Base-by-base conservation (phyloP, 2,888 invertebrate genomes). In the Eledone cirrhosa region DNA sequence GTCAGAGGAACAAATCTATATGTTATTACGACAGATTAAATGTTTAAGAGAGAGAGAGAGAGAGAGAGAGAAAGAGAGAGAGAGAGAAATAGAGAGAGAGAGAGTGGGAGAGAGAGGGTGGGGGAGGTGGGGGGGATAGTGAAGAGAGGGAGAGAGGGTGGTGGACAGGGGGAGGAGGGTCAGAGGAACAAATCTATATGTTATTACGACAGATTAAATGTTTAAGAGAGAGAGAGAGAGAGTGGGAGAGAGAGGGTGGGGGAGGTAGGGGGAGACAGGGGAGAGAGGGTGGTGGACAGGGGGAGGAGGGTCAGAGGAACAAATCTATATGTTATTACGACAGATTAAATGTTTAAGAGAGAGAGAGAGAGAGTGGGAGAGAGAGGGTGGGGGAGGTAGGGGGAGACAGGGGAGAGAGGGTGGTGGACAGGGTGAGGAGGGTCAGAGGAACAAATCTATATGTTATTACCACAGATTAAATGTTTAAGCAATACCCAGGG, bases 151-250 rank as follows among this genome's bases (percentile, higher is more conserved):
- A 65, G 29, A 59, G 13, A 31, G 48, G 1, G 11, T 22, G 24
- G 1, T n/a, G 19, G 0, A 59, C 11, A 19, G 1, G 22, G 22
- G 0, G 4, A 59, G 63, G 33, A 63, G 29, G 1, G 41, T 27
- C 29, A 14, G 29, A 48, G n/a, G n/a, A n/a, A n/a, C n/a, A n/a
- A n/a, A n/a, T n/a, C n/a, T n/a, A n/a, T n/a, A n/a, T n/a, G n/a
- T n/a, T n/a, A n/a, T n/a, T n/a, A n/a, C n/a, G n/a, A n/a, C n/a
- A n/a, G 29, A 48, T n/a, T 0, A 29, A 48, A 29, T 0, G 22
- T 29, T 31, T 69, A 48, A 48, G 53, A 78, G 48, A 48, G 72
- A 72, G 48, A 48, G 47, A 78, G 53, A 78, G 65, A 72, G 29
- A 29, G 69, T 19, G 72, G 31, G 48, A 65, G 69, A 72, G 48